A percentile compares a stretch with the other conserved stretches of the same genome.
Conservation (phyloP, 2,797 vertebrate genomes). For the Uromys caudimaculatus region DNA sequence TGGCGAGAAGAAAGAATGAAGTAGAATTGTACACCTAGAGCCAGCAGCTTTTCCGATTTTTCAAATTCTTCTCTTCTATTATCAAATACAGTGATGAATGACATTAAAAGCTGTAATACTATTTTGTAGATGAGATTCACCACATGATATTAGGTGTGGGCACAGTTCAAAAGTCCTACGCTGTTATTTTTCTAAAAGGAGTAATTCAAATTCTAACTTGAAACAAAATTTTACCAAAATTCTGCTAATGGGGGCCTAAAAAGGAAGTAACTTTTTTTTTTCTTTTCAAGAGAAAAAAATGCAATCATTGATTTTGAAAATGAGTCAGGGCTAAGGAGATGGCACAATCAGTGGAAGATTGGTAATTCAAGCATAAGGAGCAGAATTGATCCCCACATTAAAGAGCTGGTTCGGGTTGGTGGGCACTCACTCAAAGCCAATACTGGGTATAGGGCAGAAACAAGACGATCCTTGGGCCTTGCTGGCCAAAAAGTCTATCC, state of each 20-base stretch:
- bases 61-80: slow-evolving; percentile 70
- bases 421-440: no score
- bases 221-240: slow-evolving; percentile 68
- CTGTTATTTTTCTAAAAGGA: slow-evolving; percentile 63
- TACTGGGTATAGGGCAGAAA: not conserved
- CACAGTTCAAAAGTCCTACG: slow-evolving; percentile 63
- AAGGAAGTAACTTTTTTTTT: not conserved
- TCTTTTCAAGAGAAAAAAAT: slow-evolving; percentile 19
- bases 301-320: not conserved
- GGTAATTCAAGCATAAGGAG: not conserved
- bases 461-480: not conserved
- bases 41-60: slow-evolving; percentile 52
- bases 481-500: no score
- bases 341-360: not conserved
- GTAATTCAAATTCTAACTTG: slow-evolving; percentile 38
- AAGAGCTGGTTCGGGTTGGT: not conserved
- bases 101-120: slow-evolving; percentile 61
- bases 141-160: slow-evolving; percentile 35
- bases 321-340: not conserved
- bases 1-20: slow-evolving; percentile 39
- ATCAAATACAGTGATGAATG: slow-evolving; percentile 70
- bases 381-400: not conserved
- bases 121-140: slow-evolving; percentile 61
- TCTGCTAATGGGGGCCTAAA: not conserved
- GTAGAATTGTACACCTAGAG: slow-evolving; percentile 45